Base-by-base conservation (phyloP, 64 coral and sea anemone genomes). In the Porites australiensis region DNA sequence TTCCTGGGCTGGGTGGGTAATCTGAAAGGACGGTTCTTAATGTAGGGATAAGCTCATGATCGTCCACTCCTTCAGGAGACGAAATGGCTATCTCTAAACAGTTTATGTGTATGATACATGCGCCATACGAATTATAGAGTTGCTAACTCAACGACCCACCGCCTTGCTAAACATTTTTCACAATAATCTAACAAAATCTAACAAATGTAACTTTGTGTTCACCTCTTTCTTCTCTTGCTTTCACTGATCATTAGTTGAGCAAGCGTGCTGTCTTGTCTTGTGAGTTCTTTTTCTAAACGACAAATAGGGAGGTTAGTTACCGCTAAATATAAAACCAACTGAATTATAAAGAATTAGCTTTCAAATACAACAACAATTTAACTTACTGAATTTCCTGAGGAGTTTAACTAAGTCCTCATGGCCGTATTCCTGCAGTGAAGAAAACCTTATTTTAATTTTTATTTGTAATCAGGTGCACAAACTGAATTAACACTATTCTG, bases 161-260 rank as follows among this genome's bases (percentile, higher is more conserved):
- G 44, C 47, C 58, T 65, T 13, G 16, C 46, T 79, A 73, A 37
- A 37, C 27, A 37, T 37, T 37, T 37, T 37, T 37, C 27, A 51
- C 19, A 49, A 79, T 8, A 48, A 58, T n/a, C 47, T 63, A 8
- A 4, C 59, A 47, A 49, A 46, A 19, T 49, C 20, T 48, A 15
- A n/a, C 21, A 13, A 13, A 5, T 81, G 78, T 44, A 44, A 44
- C 62, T 44, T 20, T 62, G 8, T 12, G 45, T 2, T 88, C 5
- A 99, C 98, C 98, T 99, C 75, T 96, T 98, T 90, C 79, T 88
- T 59, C 98, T 90, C 57, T 91, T 98, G 12, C 84, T 78, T 61
- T 99, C 91, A 19, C 90, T 89, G 9, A 66, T 99, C 98, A 99
- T 96, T n/a, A 99, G 78, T 27, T 99, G 98, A 46, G 94, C 88